Evolutionary conservation across 2,888 invertebrate species (phyloP).

Genomic region (Capitulum mitella): DNA sequence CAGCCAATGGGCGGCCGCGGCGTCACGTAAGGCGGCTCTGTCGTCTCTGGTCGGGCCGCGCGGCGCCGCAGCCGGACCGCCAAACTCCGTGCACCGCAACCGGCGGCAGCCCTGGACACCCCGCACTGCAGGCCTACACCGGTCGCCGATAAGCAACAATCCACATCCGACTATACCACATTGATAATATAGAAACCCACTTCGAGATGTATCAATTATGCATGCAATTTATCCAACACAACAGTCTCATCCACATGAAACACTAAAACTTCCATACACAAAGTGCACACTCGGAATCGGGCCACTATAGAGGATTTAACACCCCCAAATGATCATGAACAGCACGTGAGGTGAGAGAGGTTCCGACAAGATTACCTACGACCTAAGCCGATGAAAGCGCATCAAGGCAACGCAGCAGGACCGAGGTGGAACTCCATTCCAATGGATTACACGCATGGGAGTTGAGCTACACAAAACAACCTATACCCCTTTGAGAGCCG

Average conservation of each 20-base stretch:
- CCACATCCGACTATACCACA: conserved; percentile 13
- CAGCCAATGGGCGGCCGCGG: too few relatives aligned
- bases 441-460: conserved; percentile 22
- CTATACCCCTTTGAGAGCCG: neutral
- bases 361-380: neutral
- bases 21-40: too few relatives aligned
- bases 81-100: too few relatives aligned
- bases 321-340: conserved; percentile 14
- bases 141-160: neutral
- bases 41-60: too few relatives aligned
- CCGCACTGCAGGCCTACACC: too few relatives aligned
- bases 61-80: too few relatives aligned
- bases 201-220: neutral
- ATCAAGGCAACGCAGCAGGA: neutral
- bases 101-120: too few relatives aligned
- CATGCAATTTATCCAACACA: conserved; percentile 13
- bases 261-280: neutral
- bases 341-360: neutral
- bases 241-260: neutral
- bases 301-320: conserved; percentile 2
- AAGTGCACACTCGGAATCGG: neutral
- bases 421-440: neutral
- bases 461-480: conserved; percentile 19
- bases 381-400: conserved; percentile 17
- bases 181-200: conserved; percentile 13